Evolutionary conservation across 2,113 vertebrate genomes (phyloP), one percentile per base, ranked within the genome.

Genomic region (Ageneiosus marmoratus): DNA sequence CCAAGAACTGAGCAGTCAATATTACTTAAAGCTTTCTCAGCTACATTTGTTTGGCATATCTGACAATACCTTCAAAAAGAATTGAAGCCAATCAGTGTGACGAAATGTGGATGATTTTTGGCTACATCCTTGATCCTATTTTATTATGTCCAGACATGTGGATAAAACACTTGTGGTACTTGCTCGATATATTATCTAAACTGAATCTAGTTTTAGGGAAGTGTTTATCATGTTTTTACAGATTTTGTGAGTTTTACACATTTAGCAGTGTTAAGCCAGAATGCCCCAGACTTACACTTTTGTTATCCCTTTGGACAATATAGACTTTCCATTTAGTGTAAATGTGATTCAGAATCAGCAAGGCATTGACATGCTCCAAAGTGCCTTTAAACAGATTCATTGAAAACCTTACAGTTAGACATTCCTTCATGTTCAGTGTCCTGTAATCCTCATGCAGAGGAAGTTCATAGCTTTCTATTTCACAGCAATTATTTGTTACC

Each of bases 401-500:
- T 1, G 34, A 27, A 69, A 41, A 72, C 15, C 15, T 29, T 73
- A 22, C 41, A 24, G 10, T 70, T 70, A 46, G 22, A 70, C 12
- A 70, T 46, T 70, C 67, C 22, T 15, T 70, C 37, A 70, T n/a
- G 18, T 37, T 70, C 67, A 11, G 67, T 70, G n/a, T 29, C 46
- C 46, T 27, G 6, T 73, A 50, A 29, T 73, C 44, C 44, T 13
- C n/a, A 18, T 4, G 24, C 15, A 73, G n/a, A 5, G 13, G 5
- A 73, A 73, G 70, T 37, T 27, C 44, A 29, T 73, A n/a, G 24
- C 44, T 29, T 51, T 50, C 13, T 29, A 73, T 50, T 50, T 73
- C n/a, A 73, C 29, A 50, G 46, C n/a, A 73, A 73, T 50, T 73
- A 73, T 73, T 73, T 73, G n/a, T 75, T 34, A 32, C 20, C 27